A percentile compares a stretch with the other conserved stretches of the same genome.
These are phyloP conservation scores for Diglossa cyanea DNA, from an alignment of 2,797 vertebrate genomes.

Conservation along the genomic window DNA sequence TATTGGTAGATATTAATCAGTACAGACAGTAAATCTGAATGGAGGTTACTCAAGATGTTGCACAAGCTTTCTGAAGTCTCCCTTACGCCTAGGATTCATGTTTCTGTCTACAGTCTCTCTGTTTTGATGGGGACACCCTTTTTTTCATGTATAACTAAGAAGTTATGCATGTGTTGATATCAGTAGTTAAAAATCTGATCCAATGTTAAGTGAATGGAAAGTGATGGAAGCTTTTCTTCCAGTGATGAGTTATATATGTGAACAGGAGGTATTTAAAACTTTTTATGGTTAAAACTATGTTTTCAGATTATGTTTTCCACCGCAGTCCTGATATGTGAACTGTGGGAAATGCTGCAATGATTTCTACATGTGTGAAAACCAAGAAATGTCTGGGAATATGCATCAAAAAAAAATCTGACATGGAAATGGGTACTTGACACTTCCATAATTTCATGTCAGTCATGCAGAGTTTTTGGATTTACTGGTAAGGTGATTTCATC, in stretches of 20 bases:
- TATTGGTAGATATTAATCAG: rapidly evolving
- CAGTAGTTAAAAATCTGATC: not conserved
- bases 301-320: not conserved
- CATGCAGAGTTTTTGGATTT: not conserved
- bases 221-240: not conserved
- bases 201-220: not conserved
- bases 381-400: not conserved
- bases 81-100: not conserved
- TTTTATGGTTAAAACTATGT: not conserved
- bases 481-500: not conserved
- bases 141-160: not conserved
- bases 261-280: not conserved
- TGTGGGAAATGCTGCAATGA: not conserved
- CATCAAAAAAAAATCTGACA: not conserved
- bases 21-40: not conserved
- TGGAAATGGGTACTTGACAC: not conserved
- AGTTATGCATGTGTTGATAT: not conserved
- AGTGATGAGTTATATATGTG: not conserved
- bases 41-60: not conserved
- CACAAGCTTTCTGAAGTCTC: not conserved
- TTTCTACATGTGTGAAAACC: not conserved
- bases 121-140: not conserved
- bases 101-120: not conserved
- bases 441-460: not conserved
- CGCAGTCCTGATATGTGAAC: not conserved